A percentile compares a stretch with the other conserved stretches of the same genome.
Conservation (phyloP, 2,113 vertebrate genomes). For the Dermatemys mawii region DNA sequence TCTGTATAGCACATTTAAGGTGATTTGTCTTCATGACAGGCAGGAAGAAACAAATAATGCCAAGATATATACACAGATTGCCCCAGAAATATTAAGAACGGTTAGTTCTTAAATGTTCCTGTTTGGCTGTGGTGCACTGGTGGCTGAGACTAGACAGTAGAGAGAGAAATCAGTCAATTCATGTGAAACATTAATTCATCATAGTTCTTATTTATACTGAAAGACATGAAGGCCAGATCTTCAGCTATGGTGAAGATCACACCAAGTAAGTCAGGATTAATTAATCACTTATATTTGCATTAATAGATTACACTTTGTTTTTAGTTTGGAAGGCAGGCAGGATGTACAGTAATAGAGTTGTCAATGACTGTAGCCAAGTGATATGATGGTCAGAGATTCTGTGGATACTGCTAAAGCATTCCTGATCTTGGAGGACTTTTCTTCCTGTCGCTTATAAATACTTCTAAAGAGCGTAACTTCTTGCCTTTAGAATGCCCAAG, state of each 20-base stretch:
- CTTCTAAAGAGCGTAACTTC: not conserved
- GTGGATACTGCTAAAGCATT: not conserved
- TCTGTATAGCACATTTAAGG: not conserved
- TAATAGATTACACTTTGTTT: not conserved
- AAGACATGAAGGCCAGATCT: not conserved
- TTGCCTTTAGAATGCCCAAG: not conserved
- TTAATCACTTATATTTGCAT: not conserved
- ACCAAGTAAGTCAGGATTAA: not conserved
- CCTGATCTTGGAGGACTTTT: not conserved
- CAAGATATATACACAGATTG: not conserved
- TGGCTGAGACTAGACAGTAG: not conserved
- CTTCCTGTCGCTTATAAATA: not conserved
- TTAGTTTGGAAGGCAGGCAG: not conserved
- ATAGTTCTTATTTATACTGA: not conserved
- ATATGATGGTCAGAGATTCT: not conserved
- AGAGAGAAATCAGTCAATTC: not conserved
- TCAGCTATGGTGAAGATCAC: not conserved
- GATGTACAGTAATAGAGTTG: not conserved
- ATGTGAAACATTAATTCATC: not conserved
- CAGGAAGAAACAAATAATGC: not conserved
- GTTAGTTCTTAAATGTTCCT: not conserved
- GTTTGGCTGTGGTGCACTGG: not conserved
- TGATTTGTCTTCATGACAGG: not conserved
- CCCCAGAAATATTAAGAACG: not conserved
- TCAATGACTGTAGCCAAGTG: not conserved